Evolutionary conservation across 2,797 vertebrate genomes (phyloP), one percentile per base, ranked within the genome.

Genomic region (Synanceia verrucosa): DNA sequence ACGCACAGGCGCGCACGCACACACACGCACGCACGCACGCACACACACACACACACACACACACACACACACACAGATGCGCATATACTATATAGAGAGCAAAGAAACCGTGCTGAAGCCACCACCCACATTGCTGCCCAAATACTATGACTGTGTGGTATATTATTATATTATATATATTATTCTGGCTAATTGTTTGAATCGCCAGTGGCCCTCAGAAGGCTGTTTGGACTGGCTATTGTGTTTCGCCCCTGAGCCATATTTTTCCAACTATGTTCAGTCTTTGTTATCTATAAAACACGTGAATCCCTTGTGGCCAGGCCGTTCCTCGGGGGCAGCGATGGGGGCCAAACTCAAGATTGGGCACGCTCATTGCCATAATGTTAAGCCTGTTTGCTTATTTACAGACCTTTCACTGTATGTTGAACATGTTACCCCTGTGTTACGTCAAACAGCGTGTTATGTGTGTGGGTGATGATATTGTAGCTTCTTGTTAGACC

Each of bases 251-350:
- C 73, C 55, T 56, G 51, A 83, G 83, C 62, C 59, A 79, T 37
- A 50, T 76, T 81, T 79, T 52, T 11, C 43, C 53, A 46, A 36
- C 82, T 74, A 78, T 75, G 48, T 73, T 76, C 47, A 21, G 41
- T 79, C 76, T 85, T 86, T 86, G 70, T 83, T 81, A 67, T 73
- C 62, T 75, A 57, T 70, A 76, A 89, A 85, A 84, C 83, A 77
- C 81, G 82, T 73, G 73, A 79, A 68, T 81, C 78, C 77, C 86
- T 46, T 70, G 83, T 85, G 88, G 85, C 80, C 39, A 8, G 14
- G 8, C 78, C 58, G 79, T 85, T 81, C 56, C 58, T 71, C 55
- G 29, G 28, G 37, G 37, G 63, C 72, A 67, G 36, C 26, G 23
- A 52, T 26, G 39, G 75, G 74, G 81, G 78, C 78, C 81, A 82